Percentiles rank a stretch among this genome's conserved stretches.
These are phyloP conservation scores for Sinocyclocheilus grahami DNA, from an alignment of 2,113 vertebrate species.

Conservation along the genomic window DNA sequence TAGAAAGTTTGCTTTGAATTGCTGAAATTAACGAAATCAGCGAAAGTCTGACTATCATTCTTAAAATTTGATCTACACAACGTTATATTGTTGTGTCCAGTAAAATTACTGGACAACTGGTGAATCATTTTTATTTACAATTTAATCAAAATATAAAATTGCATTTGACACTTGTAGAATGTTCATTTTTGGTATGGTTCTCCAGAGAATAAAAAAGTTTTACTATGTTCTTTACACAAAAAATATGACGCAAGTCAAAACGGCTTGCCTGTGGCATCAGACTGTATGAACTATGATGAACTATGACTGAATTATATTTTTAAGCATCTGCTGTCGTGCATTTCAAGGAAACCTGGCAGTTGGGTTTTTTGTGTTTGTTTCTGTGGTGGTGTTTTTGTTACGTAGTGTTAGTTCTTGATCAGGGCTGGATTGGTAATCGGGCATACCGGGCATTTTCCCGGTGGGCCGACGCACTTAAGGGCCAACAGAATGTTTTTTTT, in stretches of 20 bases:
- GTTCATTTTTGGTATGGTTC: neutral
- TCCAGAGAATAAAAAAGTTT: neutral
- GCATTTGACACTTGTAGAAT: neutral
- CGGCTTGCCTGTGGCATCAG: neutral
- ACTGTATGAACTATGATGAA: neutral
- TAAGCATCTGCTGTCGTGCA: neutral
- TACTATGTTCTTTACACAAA: neutral
- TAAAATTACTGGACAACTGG: neutral
- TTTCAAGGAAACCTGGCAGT: neutral
- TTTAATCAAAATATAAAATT: neutral
- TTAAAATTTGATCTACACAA: neutral
- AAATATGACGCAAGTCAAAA: neutral
- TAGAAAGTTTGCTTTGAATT: neutral
- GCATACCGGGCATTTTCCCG: too few relatives aligned
- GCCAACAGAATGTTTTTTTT: too few relatives aligned
- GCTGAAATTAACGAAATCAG: neutral
- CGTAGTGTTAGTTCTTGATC: neutral
- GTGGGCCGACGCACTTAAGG: too few relatives aligned
- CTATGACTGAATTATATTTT: neutral
- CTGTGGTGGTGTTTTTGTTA: neutral
- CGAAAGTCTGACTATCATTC: neutral
- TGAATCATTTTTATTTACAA: neutral
- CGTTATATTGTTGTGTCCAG: neutral
- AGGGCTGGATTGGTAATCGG: too few relatives aligned
- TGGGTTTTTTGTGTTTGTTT: neutral